These are phyloP conservation scores for Craterocephalus amniculus DNA, from an alignment of 2,797 vertebrate species.

Conservation along the genomic window DNA sequence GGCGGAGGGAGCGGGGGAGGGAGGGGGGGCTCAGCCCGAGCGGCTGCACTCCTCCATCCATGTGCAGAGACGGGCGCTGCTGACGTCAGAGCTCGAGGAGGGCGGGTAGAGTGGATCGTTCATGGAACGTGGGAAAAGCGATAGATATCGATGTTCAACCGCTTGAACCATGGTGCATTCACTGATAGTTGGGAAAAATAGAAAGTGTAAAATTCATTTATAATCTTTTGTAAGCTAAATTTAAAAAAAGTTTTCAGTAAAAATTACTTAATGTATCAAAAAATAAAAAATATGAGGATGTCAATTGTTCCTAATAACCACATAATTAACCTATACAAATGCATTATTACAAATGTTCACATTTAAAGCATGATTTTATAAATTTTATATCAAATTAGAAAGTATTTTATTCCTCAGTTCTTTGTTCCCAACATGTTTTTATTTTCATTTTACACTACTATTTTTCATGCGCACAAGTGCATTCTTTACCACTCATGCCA, in stretches of 20 bases:
- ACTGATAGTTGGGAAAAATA: background rate
- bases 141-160: too few relatives aligned
- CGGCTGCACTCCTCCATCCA: constrained; percentile 32
- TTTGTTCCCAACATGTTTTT: too few relatives aligned
- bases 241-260: too few relatives aligned
- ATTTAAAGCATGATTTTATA: too few relatives aligned
- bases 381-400: too few relatives aligned
- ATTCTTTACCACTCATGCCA: constrained; percentile 3
- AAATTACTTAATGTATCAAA: too few relatives aligned
- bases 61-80: constrained; percentile 61
- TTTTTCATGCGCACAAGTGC: background rate
- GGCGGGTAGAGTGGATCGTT: constrained; percentile 42
- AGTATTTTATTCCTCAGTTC: background rate
- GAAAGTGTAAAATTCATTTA: too few relatives aligned
- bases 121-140: background rate
- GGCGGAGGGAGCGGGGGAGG: constrained; percentile 18
- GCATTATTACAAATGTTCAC: too few relatives aligned
- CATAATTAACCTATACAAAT: too few relatives aligned
- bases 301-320: too few relatives aligned
- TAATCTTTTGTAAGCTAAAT: too few relatives aligned
- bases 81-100: constrained; percentile 67
- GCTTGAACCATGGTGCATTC: constrained; percentile 15
- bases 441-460: background rate
- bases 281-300: too few relatives aligned
- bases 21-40: constrained; percentile 29